Base-by-base conservation (phyloP, 2,888 invertebrate species). In the Diaperis boleti region DNA sequence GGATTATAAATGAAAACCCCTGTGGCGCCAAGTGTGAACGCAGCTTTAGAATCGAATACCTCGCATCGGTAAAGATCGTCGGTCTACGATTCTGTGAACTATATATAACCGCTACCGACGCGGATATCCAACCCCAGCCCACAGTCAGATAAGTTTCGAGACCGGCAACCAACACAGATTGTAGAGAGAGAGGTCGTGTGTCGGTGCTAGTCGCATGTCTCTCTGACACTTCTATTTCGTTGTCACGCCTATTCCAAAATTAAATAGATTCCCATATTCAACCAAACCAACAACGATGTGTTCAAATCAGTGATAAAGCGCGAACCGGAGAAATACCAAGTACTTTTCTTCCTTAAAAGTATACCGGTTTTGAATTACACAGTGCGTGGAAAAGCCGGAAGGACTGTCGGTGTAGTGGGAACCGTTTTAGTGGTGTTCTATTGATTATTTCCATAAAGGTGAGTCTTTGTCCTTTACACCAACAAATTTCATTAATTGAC, bases 71-170 rank as follows among this genome's bases (percentile, higher is more conserved):
- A 49, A 54, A 62, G 33, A 50, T 62, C 66, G 68, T 50, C n/a
- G 35, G 26, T 10, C 8, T 13, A 13, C 41, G 56, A 41, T 39
- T 35, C 41, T 59, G 64, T 47, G 45, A 33, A 52, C 67, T 69
- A 68, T 69, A 69, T 69, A 69, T 67, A 69, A 67, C 65, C 65
- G 68, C 33, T 31, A 29, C 31, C 13, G 33, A 13, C 37, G 17
- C 10, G 3, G 33, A 18, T 1, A 54, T 22, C 42, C 39, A 50
- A 59, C 54, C 54, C 54, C 29, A 54, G 54, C 54, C 39, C 54
- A 54, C 31, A 31, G 31, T 14, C 22, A 33, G 33, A 33, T 11
- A 10, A 33, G 26, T 26, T 17, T n/a, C n/a, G n/a, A n/a, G n/a
- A n/a, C n/a, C n/a, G n/a, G n/a, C n/a, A 57, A 35, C 13, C 59